A percentile compares a stretch with the other conserved stretches of the same genome.
Conservation (phyloP, 2,797 vertebrate species). For the Thalassophryne amazonica region DNA sequence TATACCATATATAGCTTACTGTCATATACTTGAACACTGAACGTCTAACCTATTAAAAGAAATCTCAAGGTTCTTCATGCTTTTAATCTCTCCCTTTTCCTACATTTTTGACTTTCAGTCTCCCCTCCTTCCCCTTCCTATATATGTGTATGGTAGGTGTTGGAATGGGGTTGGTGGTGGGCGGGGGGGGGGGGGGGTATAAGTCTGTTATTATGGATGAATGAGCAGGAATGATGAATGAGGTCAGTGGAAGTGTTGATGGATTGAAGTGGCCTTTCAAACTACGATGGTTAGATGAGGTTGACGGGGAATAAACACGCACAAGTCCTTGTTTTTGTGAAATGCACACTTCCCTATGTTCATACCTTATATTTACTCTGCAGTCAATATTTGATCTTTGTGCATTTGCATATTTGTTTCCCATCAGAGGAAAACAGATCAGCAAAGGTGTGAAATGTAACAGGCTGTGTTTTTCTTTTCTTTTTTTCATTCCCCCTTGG, state of each 20-base stretch:
- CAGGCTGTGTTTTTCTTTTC: slow-evolving; percentile 27
- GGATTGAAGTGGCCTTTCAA: slow-evolving; percentile 58
- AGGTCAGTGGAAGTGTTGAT: slow-evolving; percentile 36
- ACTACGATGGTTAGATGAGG: neutral
- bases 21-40: slow-evolving; percentile 31
- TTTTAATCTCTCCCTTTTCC: slow-evolving; percentile 45
- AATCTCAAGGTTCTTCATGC: slow-evolving; percentile 21
- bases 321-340: slow-evolving; percentile 5
- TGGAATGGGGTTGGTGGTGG: too few species aligned
- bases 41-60: slow-evolving; percentile 34
- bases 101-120: slow-evolving; percentile 28
- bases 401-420: slow-evolving; percentile 28
- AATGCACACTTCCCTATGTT: neutral
- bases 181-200: slow-evolving; percentile 2
- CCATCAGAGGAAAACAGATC: slow-evolving; percentile 25
- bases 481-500: slow-evolving; percentile 11
- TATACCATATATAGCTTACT: too few species aligned
- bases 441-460: slow-evolving; percentile 31
- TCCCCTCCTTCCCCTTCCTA: neutral
- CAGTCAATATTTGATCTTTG: slow-evolving; percentile 24
- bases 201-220: slow-evolving; percentile 38
- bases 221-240: slow-evolving; percentile 49
- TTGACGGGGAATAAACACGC: too few species aligned
- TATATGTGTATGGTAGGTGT: too few species aligned
- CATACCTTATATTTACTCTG: slow-evolving; percentile 37